These are phyloP conservation scores for Cataglyphis livida DNA, from an alignment of 2,888 invertebrate genomes.

Conservation along the genomic window DNA sequence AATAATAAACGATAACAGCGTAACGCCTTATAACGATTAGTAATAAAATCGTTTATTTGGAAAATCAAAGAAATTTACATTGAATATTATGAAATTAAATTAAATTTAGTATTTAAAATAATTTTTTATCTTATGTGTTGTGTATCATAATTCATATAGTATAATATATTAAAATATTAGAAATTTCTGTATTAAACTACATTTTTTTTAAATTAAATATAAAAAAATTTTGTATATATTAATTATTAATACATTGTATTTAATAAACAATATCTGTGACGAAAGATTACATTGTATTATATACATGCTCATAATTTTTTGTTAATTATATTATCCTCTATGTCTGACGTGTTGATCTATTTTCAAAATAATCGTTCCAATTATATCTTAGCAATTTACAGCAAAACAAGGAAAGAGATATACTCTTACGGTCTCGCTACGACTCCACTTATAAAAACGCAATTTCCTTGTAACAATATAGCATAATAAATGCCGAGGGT, in stretches of 20 bases:
- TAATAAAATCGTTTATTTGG: constrained; percentile 33
- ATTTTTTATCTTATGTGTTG: constrained; percentile 6
- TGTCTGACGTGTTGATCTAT: not conserved
- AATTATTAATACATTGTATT: not conserved
- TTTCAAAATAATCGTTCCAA: constrained; percentile 32
- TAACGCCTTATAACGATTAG: constrained; percentile 46
- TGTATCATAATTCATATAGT: not conserved
- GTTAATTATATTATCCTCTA: not conserved
- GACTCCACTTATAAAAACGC: constrained; percentile 81
- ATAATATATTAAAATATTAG: not conserved
- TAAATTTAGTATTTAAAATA: constrained; percentile 31
- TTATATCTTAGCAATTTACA: constrained; percentile 45
- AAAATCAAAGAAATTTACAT: constrained; percentile 36
- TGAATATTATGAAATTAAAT: constrained; percentile 14
- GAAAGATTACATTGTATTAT: not conserved
- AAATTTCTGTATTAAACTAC: not conserved
- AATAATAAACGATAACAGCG: constrained; percentile 43
- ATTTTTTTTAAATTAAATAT: not conserved
- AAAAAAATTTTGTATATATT: not conserved
- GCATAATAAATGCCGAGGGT: constrained; percentile 83
- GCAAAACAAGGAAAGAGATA: constrained; percentile 54
- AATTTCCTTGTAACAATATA: constrained; percentile 85
- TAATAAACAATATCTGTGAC: not conserved
- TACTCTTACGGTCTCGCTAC: constrained; percentile 56
- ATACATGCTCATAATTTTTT: not conserved